Evolutionary conservation across 1,140 invertebrate genomes (phyloP).

Genomic region (Fopius arisanus): DNA sequence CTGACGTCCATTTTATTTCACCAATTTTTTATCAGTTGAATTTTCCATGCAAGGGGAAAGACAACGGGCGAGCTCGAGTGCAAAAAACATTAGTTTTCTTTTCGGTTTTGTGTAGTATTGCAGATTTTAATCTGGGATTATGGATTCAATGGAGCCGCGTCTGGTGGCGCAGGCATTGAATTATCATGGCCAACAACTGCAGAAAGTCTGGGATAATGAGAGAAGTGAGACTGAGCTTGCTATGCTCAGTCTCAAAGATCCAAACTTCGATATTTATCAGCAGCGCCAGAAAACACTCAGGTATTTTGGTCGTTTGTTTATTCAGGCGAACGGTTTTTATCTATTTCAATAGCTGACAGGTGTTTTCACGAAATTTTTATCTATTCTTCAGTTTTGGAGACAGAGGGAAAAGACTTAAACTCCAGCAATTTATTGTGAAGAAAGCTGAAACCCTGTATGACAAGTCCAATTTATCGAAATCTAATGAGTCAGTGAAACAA

Average conservation of each 20-base stretch:
- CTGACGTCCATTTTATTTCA: neutral
- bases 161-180: slow-evolving; percentile 77
- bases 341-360: neutral
- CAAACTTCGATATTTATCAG: slow-evolving; percentile 78
- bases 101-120: slow-evolving; percentile 49
- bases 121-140: slow-evolving; percentile 49
- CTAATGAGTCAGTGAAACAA: slow-evolving; percentile 52
- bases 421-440: slow-evolving; percentile 84
- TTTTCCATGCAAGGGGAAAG: neutral
- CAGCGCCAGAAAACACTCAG: slow-evolving; percentile 75
- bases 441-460: slow-evolving; percentile 77
- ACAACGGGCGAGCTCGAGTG: neutral
- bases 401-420: slow-evolving; percentile 79
- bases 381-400: slow-evolving; percentile 74
- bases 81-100: neutral
- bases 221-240: slow-evolving; percentile 76
- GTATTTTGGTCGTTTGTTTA: slow-evolving; percentile 41
- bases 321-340: neutral
- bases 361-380: neutral
- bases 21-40: neutral
- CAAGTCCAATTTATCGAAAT: slow-evolving; percentile 66
- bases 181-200: slow-evolving; percentile 84
- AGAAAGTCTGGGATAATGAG: slow-evolving; percentile 85
- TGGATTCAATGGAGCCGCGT: slow-evolving; percentile 70
- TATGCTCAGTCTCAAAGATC: slow-evolving; percentile 73